Evolutionary conservation across 2,888 invertebrate genomes (phyloP).

Genomic region (Sesamia inferens): DNA sequence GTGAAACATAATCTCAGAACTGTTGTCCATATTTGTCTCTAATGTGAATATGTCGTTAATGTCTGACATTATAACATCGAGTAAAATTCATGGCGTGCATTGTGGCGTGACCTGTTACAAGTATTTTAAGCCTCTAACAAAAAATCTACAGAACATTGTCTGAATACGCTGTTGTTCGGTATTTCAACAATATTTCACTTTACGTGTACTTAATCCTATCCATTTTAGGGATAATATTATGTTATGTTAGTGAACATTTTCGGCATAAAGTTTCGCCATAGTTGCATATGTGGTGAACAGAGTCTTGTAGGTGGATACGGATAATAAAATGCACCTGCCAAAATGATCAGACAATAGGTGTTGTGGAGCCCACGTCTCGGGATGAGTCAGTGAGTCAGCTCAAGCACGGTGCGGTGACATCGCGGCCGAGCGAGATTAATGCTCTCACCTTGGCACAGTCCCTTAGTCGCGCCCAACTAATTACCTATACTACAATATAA

Average conservation of each 20-base stretch:
- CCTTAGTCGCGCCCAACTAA: slow-evolving; percentile 47
- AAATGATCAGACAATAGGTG: slow-evolving; percentile 58
- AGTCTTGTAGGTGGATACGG: slow-evolving; percentile 44
- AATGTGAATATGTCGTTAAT: slow-evolving; percentile 22
- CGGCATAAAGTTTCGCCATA: slow-evolving; percentile 19
- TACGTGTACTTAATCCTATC: slow-evolving; percentile 20
- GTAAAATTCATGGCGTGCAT: background rate
- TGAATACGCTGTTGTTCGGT: slow-evolving; percentile 1
- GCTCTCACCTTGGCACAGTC: slow-evolving; percentile 66
- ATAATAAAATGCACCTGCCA: slow-evolving; percentile 60
- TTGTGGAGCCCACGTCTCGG: slow-evolving; percentile 56
- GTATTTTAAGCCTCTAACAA: slow-evolving; percentile 2
- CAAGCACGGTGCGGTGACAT: slow-evolving; percentile 34
- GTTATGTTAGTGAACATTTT: slow-evolving; percentile 17
- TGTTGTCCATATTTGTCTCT: background rate
- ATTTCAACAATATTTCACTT: slow-evolving; percentile 37
- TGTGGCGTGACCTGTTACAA: background rate
- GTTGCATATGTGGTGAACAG: slow-evolving; percentile 22
- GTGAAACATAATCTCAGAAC: background rate
- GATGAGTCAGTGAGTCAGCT: slow-evolving; percentile 61
- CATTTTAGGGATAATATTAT: slow-evolving; percentile 22
- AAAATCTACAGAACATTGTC: slow-evolving; percentile 4
- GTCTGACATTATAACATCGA: slow-evolving; percentile 5
- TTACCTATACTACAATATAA: slow-evolving; percentile 58
- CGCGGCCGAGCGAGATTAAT: slow-evolving; percentile 42